These are phyloP conservation scores for Xestia c-nigrum DNA, from an alignment of 2,888 invertebrate genomes.

Conservation along the genomic window DNA sequence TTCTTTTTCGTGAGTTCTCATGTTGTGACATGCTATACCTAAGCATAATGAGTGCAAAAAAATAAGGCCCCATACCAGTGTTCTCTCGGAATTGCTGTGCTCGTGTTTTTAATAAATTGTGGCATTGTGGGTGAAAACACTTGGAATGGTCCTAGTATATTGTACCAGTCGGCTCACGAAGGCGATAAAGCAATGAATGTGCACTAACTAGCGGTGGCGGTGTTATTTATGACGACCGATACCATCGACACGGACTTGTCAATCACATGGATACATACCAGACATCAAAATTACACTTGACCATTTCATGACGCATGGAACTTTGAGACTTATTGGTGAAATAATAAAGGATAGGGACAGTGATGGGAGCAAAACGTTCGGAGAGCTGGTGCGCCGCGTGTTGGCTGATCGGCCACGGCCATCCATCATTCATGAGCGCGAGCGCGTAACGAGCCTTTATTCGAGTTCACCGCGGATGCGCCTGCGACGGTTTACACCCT, in stretches of 20 bases:
- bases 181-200: slow-evolving; percentile 84
- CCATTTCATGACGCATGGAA: slow-evolving; percentile 64
- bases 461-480: slow-evolving; percentile 79
- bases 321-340: slow-evolving; percentile 69
- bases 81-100: slow-evolving; percentile 52
- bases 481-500: slow-evolving; percentile 82
- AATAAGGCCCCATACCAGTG: slow-evolving; percentile 39
- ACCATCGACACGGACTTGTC: slow-evolving; percentile 89
- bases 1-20: slow-evolving; percentile 67
- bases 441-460: slow-evolving; percentile 89
- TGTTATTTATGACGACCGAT: slow-evolving; percentile 88
- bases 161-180: slow-evolving; percentile 66
- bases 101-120: slow-evolving; percentile 55
- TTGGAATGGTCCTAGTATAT: slow-evolving; percentile 56
- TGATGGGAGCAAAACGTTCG: slow-evolving; percentile 57
- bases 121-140: slow-evolving; percentile 55
- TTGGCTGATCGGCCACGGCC: slow-evolving; percentile 83
- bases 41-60: slow-evolving; percentile 63
- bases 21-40: slow-evolving; percentile 48
- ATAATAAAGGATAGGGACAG: slow-evolving; percentile 68
- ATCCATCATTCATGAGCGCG: slow-evolving; percentile 87
- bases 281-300: slow-evolving; percentile 77
- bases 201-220: slow-evolving; percentile 88
- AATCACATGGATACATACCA: slow-evolving; percentile 81
- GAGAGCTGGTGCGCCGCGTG: slow-evolving; percentile 71